Evolutionary conservation across 2,113 vertebrate genomes (phyloP).

Genomic region (Xerus inauris): DNA sequence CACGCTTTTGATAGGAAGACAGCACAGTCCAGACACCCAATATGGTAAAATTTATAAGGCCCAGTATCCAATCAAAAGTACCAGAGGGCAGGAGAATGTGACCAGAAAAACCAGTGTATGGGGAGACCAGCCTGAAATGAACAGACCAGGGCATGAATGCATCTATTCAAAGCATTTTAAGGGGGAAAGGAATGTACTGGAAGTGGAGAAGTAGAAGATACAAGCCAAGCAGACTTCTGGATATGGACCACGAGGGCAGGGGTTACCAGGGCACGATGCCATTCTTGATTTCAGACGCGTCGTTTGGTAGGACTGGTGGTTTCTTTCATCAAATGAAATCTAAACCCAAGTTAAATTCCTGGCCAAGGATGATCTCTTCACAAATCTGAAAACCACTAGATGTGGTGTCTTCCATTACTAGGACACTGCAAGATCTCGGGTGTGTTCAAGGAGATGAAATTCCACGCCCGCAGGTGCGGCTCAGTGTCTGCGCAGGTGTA

Average conservation of each 20-base stretch:
- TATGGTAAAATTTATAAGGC: neutral
- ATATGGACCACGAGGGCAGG: neutral
- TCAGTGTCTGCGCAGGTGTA: neutral
- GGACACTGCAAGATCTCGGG: too few relatives aligned
- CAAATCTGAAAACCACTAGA: too few relatives aligned
- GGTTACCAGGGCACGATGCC: too few relatives aligned
- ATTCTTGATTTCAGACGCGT: too few relatives aligned
- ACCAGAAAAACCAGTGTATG: neutral
- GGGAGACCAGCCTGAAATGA: neutral
- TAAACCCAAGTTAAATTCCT: neutral
- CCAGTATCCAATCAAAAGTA: neutral
- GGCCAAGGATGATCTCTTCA: too few relatives aligned
- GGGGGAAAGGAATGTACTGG: neutral
- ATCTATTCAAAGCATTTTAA: neutral
- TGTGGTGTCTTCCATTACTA: fast-evolving
- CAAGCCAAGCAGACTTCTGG: neutral
- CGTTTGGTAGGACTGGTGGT: too few relatives aligned
- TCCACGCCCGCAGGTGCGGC: neutral
- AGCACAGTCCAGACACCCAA: neutral
- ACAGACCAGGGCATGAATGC: neutral
- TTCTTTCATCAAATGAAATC: too few relatives aligned
- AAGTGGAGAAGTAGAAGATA: neutral
- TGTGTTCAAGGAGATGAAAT: neutral
- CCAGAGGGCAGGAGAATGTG: neutral
- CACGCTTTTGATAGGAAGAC: neutral